A percentile compares a stretch with the other conserved stretches of the same genome.
Evolutionary conservation across 1,140 invertebrate species (phyloP).

Genomic region (Trissolcus basalis): DNA sequence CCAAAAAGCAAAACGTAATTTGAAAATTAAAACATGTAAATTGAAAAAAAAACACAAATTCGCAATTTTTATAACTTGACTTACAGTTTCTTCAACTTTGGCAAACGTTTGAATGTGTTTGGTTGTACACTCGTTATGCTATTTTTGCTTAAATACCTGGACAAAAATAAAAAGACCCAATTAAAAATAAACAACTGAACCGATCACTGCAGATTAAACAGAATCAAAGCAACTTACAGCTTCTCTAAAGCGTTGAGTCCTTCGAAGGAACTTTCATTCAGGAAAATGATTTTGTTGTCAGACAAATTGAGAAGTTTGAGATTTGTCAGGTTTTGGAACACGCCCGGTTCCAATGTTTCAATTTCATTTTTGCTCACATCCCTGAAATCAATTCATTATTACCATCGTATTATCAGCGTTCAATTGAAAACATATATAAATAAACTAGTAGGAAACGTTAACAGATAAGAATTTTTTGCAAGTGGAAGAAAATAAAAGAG

Average conservation of each 20-base stretch:
- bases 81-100: constrained; percentile 81
- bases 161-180: constrained; percentile 21
- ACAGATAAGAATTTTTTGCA: too few relatives aligned
- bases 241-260: constrained; percentile 80
- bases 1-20: constrained; percentile 61
- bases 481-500: too few relatives aligned
- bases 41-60: constrained; percentile 19
- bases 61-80: constrained; percentile 37
- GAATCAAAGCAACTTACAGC: constrained; percentile 71
- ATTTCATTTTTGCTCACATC: constrained; percentile 88
- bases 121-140: constrained; percentile 83
- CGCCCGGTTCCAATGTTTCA: constrained; percentile 81
- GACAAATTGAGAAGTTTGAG: constrained; percentile 83
- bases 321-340: constrained; percentile 83
- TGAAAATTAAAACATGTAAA: constrained; percentile 39
- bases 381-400: constrained; percentile 72
- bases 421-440: too few relatives aligned
- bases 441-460: too few relatives aligned
- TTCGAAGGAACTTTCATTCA: constrained; percentile 81
- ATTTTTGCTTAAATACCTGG: constrained; percentile 86
- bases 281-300: constrained; percentile 79
- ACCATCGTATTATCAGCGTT: too few relatives aligned
- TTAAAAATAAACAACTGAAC: too few relatives aligned
- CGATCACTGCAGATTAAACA: not conserved
- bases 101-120: constrained; percentile 84